Conservation (phyloP, 2,888 invertebrate genomes). For the Dicranocentrus wangi region DNA sequence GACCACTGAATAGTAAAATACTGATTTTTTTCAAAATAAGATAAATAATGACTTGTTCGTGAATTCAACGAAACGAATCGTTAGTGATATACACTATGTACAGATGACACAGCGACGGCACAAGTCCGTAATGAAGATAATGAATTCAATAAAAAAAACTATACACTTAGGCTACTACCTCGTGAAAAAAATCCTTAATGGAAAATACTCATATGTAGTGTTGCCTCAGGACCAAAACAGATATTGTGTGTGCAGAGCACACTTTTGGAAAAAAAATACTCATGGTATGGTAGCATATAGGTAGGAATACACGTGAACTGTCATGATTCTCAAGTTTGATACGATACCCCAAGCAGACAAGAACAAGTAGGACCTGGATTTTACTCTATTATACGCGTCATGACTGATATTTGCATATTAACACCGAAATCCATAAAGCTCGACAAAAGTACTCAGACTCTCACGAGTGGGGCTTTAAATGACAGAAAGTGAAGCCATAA, state of each 20-base stretch:
- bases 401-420: constrained; percentile 8
- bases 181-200: constrained; percentile 31
- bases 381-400: too few relatives aligned
- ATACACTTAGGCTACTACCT: constrained; percentile 19
- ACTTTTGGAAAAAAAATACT: not conserved
- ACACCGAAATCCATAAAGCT: constrained; percentile 4
- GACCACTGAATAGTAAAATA: not conserved
- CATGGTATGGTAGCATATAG: not conserved
- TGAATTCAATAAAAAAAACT: constrained; percentile 42
- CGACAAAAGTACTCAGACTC: not conserved
- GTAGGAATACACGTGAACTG: not conserved
- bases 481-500: constrained; percentile 43
- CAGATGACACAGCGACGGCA: not conserved
- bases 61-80: constrained; percentile 57
- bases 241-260: not conserved
- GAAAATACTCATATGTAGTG: constrained; percentile 5
- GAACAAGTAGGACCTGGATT: constrained; percentile 13
- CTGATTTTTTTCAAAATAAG: not conserved
- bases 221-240: not conserved
- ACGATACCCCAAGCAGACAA: not conserved
- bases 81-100: constrained; percentile 6
- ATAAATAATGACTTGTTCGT: constrained; percentile 51
- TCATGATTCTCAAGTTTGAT: not conserved
- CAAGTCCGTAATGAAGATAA: constrained; percentile 32
- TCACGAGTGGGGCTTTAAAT: constrained; percentile 24